These are phyloP conservation scores for Carabus problematicus DNA, from an alignment of 2,888 invertebrate genomes.

Conservation along the genomic window DNA sequence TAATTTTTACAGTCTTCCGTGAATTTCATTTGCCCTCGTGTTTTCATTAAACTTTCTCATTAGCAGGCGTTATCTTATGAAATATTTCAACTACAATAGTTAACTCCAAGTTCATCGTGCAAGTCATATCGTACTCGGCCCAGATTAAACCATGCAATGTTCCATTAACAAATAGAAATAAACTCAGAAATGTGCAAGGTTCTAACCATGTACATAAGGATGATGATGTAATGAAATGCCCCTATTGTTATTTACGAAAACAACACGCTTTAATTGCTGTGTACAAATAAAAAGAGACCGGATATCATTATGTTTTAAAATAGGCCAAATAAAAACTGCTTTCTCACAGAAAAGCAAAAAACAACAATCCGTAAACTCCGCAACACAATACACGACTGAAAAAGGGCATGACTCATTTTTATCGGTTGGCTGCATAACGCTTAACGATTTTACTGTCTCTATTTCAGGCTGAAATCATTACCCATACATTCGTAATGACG, in stretches of 20 bases:
- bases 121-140: too few relatives aligned
- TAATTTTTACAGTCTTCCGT: background rate
- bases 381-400: slow-evolving; percentile 21
- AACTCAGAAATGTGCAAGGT: too few relatives aligned
- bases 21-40: background rate
- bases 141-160: too few relatives aligned
- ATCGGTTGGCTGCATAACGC: slow-evolving; percentile 20
- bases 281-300: slow-evolving; percentile 19
- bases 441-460: slow-evolving; percentile 21
- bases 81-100: background rate
- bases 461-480: slow-evolving; percentile 22
- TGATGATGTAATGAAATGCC: background rate
- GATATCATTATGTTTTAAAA: slow-evolving; percentile 29
- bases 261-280: slow-evolving; percentile 22
- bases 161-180: too few relatives aligned
- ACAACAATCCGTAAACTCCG: background rate
- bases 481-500: background rate
- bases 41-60: background rate
- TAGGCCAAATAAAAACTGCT: slow-evolving; percentile 23
- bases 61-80: background rate
- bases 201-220: too few relatives aligned
- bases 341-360: slow-evolving; percentile 21
- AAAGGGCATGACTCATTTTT: slow-evolving; percentile 40
- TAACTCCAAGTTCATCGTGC: too few relatives aligned
- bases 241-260: slow-evolving; percentile 3